phyloP scores from a whole-genome alignment of 2,888 invertebrate genomes.

The Tenthredo livida region DNA sequence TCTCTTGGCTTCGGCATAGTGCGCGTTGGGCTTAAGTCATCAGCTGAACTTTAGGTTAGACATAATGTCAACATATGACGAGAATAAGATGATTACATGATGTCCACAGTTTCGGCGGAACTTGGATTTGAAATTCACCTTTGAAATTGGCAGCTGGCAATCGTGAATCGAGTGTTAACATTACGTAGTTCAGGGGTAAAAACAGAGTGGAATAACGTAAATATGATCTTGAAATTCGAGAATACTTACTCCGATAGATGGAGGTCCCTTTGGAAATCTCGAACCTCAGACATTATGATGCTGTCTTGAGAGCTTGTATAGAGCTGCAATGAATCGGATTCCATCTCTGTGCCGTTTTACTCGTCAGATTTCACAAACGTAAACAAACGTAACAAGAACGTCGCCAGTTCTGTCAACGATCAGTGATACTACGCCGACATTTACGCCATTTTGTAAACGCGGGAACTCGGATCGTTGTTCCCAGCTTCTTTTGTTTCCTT shows the following conservation, averaged over 20 bases:
- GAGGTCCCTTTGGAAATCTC: background rate
- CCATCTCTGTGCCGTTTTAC: background rate
- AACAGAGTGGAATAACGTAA: background rate
- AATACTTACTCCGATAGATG: background rate
- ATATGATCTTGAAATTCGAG: background rate
- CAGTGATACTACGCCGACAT: conserved; percentile 21
- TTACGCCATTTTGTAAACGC: conserved; percentile 44
- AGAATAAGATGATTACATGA: too few species aligned
- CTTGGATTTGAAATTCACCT: background rate
- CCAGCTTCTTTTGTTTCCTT: background rate
- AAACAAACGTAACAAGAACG: conserved; percentile 9
- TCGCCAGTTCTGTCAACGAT: background rate
- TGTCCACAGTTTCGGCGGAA: too few species aligned
- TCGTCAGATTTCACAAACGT: background rate
- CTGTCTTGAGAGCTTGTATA: conserved; percentile 16
- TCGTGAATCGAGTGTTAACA: too few species aligned
- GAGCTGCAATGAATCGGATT: background rate
- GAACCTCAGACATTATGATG: background rate
- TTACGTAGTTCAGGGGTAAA: background rate
- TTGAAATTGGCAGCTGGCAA: too few species aligned
- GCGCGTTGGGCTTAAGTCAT: too few species aligned
- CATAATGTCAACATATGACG: too few species aligned
- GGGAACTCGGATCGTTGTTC: conserved; percentile 20
- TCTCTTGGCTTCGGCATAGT: too few species aligned
- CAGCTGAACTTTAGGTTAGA: background rate